Base-by-base conservation (phyloP, 2,797 vertebrate genomes). In the Melanotaenia boesemani region DNA sequence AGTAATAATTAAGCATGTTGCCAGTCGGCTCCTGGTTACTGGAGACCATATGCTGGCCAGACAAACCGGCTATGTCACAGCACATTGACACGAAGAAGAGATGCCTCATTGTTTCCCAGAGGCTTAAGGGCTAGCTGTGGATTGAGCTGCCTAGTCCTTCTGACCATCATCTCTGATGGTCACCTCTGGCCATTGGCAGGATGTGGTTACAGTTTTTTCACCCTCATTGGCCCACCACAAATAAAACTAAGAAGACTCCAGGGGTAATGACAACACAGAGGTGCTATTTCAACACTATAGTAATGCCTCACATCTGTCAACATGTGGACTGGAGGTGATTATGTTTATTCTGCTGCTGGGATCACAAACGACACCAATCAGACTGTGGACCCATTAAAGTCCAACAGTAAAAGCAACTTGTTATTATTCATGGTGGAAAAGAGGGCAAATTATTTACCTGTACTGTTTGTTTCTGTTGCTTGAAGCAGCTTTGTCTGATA, bases 21-120 rank as follows among this genome's bases (percentile, higher is more conserved):
- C 65, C 28, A 15, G 79, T 63, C 84, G 67, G 69, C 68, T 70
- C 70, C 58, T 81, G 68, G 71, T 78, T 82, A 82, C 79, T 81
- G 88, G 78, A 84, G 76, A 75, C 92, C 91, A 92, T 93, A 93
- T 94, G 91, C 73, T 89, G 81, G 18, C 78, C 91, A 93, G 90
- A 89, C 89, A 88, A 84, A 86, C 11, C 77, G 89, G 82, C 84
- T 79, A 73, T 80, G 88, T 88, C 77, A 72, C 88, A 89, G 78
- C 80, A 56, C 81, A 77, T 22, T 24, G 65, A 86, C 85, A 86
- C 73, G 54, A 73, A 57, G 81, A 88, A 90, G 85, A 91, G 80
- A 88, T 85, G 83, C 77, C 64, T 69, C 70, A 92, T 93, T 94
- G 92, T 93, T 92, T 87, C 67, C 74, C 66, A 64, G 28, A 62